A percentile compares a stretch with the other conserved stretches of the same genome.
Conservation (phyloP, 1,140 invertebrate genomes). For the Drosophila santomea region DNA sequence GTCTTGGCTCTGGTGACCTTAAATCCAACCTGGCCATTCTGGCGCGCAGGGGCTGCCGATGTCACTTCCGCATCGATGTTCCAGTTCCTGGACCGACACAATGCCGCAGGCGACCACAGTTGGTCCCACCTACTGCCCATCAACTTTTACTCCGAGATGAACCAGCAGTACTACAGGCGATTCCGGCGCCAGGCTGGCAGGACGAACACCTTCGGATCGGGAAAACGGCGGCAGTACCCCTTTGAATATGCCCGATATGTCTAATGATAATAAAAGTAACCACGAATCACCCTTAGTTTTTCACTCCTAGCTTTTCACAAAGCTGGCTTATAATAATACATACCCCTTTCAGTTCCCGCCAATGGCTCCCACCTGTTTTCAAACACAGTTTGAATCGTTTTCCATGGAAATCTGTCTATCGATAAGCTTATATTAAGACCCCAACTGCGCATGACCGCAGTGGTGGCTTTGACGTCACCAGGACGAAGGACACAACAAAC, state of each 20-base stretch:
- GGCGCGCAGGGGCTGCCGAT: not conserved
- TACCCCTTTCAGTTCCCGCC: too few relatives aligned
- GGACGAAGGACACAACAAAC: slow-evolving; percentile 58
- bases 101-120: slow-evolving; percentile 18
- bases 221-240: slow-evolving; percentile 3
- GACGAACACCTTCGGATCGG: not conserved
- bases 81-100: slow-evolving; percentile 51
- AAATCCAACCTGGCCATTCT: slow-evolving; percentile 20
- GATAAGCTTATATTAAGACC: slow-evolving; percentile 4
- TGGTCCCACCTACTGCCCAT: slow-evolving; percentile 57
- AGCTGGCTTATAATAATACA: too few relatives aligned
- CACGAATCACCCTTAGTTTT: too few relatives aligned
- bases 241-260: slow-evolving; percentile 61
- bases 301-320: too few relatives aligned
- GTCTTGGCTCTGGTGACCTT: slow-evolving; percentile 40
- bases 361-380: too few relatives aligned
- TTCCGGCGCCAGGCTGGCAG: slow-evolving; percentile 30
- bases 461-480: slow-evolving; percentile 69
- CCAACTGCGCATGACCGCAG: slow-evolving; percentile 48
- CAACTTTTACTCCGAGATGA: slow-evolving; percentile 65
- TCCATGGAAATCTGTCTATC: slow-evolving; percentile 20
- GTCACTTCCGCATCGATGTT: slow-evolving; percentile 36
- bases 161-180: slow-evolving; percentile 64
- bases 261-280: slow-evolving; percentile 7
- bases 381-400: not conserved